Evolutionary conservation across 2,888 invertebrate genomes (phyloP), one percentile per base, ranked within the genome.

Genomic region (Amphipyra berbera): DNA sequence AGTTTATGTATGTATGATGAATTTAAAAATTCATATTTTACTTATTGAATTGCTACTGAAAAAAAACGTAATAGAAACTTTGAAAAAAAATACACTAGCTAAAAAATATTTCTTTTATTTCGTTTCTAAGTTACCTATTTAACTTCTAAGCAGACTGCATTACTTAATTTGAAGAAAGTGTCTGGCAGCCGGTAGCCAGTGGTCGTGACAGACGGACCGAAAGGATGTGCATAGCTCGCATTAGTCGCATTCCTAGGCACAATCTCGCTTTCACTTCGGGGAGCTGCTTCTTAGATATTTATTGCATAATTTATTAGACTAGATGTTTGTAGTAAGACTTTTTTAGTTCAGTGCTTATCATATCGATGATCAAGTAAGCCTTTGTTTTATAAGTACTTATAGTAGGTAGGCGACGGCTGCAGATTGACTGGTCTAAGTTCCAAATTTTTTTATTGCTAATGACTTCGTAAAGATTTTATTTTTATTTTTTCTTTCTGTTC

Each of bases 221-320:
- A 79, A 86, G 80, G 85, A 85, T 85, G 80, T 77, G 72, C 82
- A 84, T 82, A 78, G 70, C 67, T 60, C 35, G 72, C 73, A 82
- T 84, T 78, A 74, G 61, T 61, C 49, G 68, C 76, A 82, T 85
- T 78, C 83, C 77, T 79, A 74, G 61, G 49, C 66, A 61, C 64
- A 63, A 67, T 60, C 67, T 66, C 61, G 67, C 86, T 86, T 86
- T 86, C 86, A 76, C 82, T 74, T 69, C 42, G 56, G 15, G 70
- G 75, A 74, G 76, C 61, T 64, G 67, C 72, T 72, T 72, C 81
- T 66, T 53, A 78, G 64, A 73, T 78, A 76, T 75, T 66, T 71
- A 79, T 86, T 86, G 78, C 82, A 81, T 82, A 82, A 86, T 84
- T 69, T 67, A 46, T 76, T 65, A 61, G 70, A 80, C 75, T 72